Evolutionary conservation across 1,140 invertebrate species (phyloP).

Genomic region (Lucilia sericata): DNA sequence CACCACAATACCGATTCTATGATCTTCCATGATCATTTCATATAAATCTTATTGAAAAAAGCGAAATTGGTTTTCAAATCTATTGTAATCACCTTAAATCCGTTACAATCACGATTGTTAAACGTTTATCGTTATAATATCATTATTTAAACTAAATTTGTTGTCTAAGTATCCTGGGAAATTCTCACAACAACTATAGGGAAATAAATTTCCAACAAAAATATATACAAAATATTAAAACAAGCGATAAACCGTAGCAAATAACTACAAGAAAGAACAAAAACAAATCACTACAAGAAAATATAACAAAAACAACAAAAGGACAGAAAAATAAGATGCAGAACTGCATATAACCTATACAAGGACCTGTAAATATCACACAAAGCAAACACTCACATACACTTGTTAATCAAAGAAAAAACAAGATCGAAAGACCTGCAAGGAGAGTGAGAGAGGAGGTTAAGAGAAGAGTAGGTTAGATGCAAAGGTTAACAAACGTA

Average conservation of each 20-base stretch:
- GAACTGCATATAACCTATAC: neutral
- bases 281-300: neutral
- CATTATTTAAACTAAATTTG: neutral
- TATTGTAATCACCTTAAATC: neutral
- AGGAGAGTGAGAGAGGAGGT: neutral
- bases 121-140: neutral
- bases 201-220: neutral
- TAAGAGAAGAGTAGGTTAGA: neutral
- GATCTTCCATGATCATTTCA: no score
- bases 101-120: neutral
- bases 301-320: neutral
- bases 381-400: neutral
- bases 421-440: neutral
- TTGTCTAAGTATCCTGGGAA: conserved; percentile 1
- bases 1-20: no score
- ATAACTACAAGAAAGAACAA: neutral
- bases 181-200: neutral
- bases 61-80: neutral
- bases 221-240: neutral
- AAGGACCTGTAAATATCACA: neutral
- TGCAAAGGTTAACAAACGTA: conserved; percentile 16
- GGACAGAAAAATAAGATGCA: no score
- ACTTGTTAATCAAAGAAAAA: neutral
- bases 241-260: neutral
- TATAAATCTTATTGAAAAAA: no score